Evolutionary conservation across 2,797 vertebrate genomes (phyloP).

Genomic region (Lacerta bilineata): DNA sequence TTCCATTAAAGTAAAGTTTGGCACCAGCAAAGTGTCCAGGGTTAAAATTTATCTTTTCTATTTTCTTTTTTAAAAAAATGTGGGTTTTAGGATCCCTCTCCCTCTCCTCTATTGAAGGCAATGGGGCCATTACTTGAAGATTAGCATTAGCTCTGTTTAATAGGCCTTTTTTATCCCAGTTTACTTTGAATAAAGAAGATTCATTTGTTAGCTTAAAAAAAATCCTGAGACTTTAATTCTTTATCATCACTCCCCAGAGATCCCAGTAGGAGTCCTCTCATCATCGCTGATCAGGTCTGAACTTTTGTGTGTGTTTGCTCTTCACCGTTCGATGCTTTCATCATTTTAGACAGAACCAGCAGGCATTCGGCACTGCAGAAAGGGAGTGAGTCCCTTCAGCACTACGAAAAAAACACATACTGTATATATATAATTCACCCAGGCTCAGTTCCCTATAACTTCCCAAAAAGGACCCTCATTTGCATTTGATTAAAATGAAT

Average conservation of each 20-base stretch:
- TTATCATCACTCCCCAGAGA: constrained; percentile 74
- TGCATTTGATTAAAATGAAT: constrained; percentile 67
- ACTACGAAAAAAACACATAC: constrained; percentile 56
- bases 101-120: constrained; percentile 28
- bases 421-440: constrained; percentile 40
- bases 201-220: constrained; percentile 74
- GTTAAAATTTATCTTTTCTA: neutral
- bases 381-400: constrained; percentile 50
- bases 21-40: neutral
- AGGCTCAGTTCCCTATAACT: constrained; percentile 22
- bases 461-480: constrained; percentile 58
- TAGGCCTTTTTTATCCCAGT: constrained; percentile 68
- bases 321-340: constrained; percentile 78
- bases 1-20: neutral
- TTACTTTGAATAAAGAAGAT: constrained; percentile 71
- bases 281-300: constrained; percentile 72
- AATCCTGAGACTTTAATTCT: constrained; percentile 70
- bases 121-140: constrained; percentile 57
- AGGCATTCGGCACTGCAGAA: constrained; percentile 69
- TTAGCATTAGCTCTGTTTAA: constrained; percentile 68
- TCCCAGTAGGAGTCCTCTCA: constrained; percentile 73
- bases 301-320: constrained; percentile 79
- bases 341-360: constrained; percentile 73
- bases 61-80: neutral
- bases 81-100: constrained; percentile 43